Conservation (phyloP, 2,888 invertebrate genomes). For the Colostygia pectinataria region DNA sequence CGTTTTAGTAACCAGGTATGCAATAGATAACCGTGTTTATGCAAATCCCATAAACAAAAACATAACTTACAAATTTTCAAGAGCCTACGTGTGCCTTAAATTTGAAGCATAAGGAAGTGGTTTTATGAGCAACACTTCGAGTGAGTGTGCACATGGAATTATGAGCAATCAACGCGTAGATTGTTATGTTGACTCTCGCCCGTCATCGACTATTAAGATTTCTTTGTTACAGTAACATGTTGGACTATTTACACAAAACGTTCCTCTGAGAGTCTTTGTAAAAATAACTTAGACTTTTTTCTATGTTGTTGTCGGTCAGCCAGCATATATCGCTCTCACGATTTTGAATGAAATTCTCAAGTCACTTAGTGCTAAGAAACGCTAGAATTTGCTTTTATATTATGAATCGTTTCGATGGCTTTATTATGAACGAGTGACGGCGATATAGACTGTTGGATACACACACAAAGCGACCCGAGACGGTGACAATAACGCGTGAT, state of each 20-base stretch:
- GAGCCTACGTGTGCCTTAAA: conserved; percentile 52
- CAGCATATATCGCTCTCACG: conserved; percentile 74
- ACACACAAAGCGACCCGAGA: conserved; percentile 65
- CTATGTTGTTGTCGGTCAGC: conserved; percentile 62
- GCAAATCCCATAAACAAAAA: conserved; percentile 74
- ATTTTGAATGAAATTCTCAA: conserved; percentile 76
- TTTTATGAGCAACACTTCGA: conserved; percentile 54
- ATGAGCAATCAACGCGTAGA: conserved; percentile 77
- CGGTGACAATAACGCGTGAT: conserved; percentile 79
- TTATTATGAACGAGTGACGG: conserved; percentile 74
- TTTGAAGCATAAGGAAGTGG: conserved; percentile 52
- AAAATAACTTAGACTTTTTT: conserved; percentile 72
- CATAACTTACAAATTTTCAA: conserved; percentile 77
- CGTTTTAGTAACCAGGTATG: conserved; percentile 76
- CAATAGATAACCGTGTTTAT: conserved; percentile 79
- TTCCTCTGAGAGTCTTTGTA: conserved; percentile 70
- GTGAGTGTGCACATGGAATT: conserved; percentile 61
- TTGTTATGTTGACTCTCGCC: conserved; percentile 79
- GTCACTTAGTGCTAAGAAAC: conserved; percentile 74
- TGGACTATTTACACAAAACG: conserved; percentile 82
- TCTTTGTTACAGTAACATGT: conserved; percentile 82
- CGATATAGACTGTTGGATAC: conserved; percentile 63
- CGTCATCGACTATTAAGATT: conserved; percentile 82
- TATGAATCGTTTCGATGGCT: conserved; percentile 73
- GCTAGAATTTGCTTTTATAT: conserved; percentile 78